Conservation (phyloP, 2,113 vertebrate genomes). For the Bagarius yarrelli region DNA sequence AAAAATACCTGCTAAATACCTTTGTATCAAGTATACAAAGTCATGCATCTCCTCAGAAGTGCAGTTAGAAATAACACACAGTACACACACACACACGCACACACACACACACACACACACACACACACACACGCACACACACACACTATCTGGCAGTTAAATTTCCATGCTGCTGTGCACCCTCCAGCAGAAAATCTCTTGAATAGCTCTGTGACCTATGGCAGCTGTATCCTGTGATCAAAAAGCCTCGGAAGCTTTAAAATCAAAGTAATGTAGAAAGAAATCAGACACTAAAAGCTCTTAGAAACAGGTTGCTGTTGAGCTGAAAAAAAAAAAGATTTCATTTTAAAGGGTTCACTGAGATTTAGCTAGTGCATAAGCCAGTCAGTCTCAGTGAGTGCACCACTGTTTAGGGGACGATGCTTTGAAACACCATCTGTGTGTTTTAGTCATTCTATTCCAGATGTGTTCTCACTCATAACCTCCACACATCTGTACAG, state of each 20-base stretch:
- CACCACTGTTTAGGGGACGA: background rate
- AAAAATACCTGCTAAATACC: no score
- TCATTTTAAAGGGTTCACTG: constrained; percentile 41
- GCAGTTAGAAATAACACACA: constrained; percentile 49
- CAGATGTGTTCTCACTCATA: no score
- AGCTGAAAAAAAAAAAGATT: constrained; percentile 32
- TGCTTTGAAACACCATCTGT: no score
- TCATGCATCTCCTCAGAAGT: constrained; percentile 38
- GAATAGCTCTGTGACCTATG: constrained; percentile 54
- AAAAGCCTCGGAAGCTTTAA: constrained; percentile 41
- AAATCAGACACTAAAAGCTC: background rate
- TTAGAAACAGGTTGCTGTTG: constrained; percentile 12
- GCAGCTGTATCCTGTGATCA: constrained; percentile 58
- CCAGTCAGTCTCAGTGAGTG: background rate
- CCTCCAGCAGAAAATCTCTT: constrained; percentile 62
- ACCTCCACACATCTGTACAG: no score
- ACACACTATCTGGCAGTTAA: constrained; percentile 66
- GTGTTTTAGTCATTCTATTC: no score
- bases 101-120: no score
- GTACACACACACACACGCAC: no score
- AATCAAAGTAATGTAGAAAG: background rate
- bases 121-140: no score
- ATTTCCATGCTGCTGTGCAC: constrained; percentile 51
- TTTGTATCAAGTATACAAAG: constrained; percentile 29
- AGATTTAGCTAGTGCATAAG: background rate